These are phyloP conservation scores for Hypena proboscidalis DNA, from an alignment of 2,888 invertebrate genomes.

Conservation along the genomic window DNA sequence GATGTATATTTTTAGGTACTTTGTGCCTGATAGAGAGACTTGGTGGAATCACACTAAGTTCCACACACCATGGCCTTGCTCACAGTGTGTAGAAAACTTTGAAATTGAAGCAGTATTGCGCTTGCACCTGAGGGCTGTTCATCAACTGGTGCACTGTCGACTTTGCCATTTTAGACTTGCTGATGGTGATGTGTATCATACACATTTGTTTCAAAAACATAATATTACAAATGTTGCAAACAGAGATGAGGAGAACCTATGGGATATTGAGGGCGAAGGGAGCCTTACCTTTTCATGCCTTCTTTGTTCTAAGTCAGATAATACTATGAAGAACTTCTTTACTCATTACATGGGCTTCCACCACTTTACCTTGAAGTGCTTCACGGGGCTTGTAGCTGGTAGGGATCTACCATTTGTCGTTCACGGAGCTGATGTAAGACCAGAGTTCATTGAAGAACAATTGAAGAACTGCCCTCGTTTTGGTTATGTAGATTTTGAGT, in stretches of 20 bases:
- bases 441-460: constrained; percentile 66
- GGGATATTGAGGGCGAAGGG: constrained; percentile 67
- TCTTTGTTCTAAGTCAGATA: constrained; percentile 68
- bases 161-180: constrained; percentile 73
- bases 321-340: constrained; percentile 60
- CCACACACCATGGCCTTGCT: constrained; percentile 78
- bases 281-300: constrained; percentile 64
- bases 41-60: constrained; percentile 71
- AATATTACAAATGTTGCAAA: constrained; percentile 61
- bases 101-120: constrained; percentile 60
- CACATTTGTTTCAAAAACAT: constrained; percentile 74
- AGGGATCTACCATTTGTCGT: constrained; percentile 68
- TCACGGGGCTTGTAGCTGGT: constrained; percentile 68
- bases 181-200: constrained; percentile 67
- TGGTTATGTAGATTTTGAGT: constrained; percentile 68
- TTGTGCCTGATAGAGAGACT: constrained; percentile 69
- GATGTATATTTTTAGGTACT: constrained; percentile 65
- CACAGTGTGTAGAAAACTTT: constrained; percentile 73
- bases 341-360: constrained; percentile 79
- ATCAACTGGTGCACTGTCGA: constrained; percentile 74
- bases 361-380: constrained; percentile 76
- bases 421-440: constrained; percentile 70
- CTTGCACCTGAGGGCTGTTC: constrained; percentile 61
- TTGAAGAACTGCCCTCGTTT: constrained; percentile 58
- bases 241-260: constrained; percentile 63